Evolutionary conservation across 2,113 vertebrate species (phyloP).

Genomic region (Lethenteron camtschaticum): DNA sequence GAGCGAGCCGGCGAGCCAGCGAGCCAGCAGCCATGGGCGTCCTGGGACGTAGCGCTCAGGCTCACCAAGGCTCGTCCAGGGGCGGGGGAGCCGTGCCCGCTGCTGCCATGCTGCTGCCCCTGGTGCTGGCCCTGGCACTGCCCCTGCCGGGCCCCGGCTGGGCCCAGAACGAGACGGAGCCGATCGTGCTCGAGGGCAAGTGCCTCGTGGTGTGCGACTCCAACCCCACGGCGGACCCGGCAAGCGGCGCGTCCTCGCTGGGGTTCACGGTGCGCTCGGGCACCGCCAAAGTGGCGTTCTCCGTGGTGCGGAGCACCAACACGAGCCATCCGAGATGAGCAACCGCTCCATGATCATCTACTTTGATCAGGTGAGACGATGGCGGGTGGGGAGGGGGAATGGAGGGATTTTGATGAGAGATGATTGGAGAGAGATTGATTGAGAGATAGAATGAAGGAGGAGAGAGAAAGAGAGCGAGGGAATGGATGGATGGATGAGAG

Average conservation of each 20-base stretch:
- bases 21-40: too few relatives aligned
- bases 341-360: constrained; percentile 94
- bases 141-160: constrained; percentile 17
- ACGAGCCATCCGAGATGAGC: constrained; percentile 80
- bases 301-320: constrained; percentile 78
- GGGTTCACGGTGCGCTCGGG: constrained; percentile 85
- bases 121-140: constrained; percentile 18
- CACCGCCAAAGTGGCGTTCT: constrained; percentile 94
- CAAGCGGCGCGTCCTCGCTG: constrained; percentile 48
- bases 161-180: constrained; percentile 73
- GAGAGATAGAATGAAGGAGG: neutral
- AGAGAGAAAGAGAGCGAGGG: too few relatives aligned
- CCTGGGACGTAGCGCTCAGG: too few relatives aligned
- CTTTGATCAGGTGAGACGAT: constrained; percentile 60
- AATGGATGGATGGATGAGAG: too few relatives aligned
- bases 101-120: neutral
- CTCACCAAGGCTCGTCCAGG: too few relatives aligned
- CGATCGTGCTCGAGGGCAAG: constrained; percentile 74
- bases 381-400: constrained; percentile 1
- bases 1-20: too few relatives aligned
- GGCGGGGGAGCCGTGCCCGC: too few relatives aligned
- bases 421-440: neutral
- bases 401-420: constrained; percentile 1
- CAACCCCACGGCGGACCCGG: constrained; percentile 61
- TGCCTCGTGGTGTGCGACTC: constrained; percentile 85